Conservation (phyloP, 2,888 invertebrate genomes). For the Dolomedes plantarius region DNA sequence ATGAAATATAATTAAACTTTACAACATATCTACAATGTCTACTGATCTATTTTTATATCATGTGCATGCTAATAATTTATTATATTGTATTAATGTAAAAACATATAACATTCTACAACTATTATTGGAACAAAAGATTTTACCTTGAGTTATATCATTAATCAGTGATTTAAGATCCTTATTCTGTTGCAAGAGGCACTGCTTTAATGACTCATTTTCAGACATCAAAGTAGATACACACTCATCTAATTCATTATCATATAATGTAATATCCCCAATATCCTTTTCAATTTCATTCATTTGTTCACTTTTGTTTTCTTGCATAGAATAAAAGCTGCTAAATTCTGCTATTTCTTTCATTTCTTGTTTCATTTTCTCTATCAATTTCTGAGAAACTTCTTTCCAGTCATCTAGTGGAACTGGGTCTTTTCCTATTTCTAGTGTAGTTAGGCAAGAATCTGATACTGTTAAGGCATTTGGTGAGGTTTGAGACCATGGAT, state of each 20-base stretch:
- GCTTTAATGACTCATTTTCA: slow-evolving; percentile 28
- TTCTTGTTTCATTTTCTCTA: slow-evolving; percentile 51
- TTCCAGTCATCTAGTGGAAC: slow-evolving; percentile 27
- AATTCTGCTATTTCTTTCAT: slow-evolving; percentile 56
- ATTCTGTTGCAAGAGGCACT: slow-evolving; percentile 30
- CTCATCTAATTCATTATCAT: slow-evolving; percentile 19
- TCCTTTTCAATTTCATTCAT: background rate
- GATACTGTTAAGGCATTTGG: background rate
- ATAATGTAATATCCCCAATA: background rate
- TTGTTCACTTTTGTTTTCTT: background rate
- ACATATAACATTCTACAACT: too few relatives aligned
- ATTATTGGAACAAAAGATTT: too few relatives aligned
- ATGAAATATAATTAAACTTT: too few relatives aligned
- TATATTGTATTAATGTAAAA: too few relatives aligned
- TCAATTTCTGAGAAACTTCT: slow-evolving; percentile 49
- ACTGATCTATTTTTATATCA: too few relatives aligned
- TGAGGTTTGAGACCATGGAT: background rate
- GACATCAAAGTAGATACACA: slow-evolving; percentile 15
- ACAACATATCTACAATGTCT: too few relatives aligned
- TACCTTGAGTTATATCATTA: background rate
- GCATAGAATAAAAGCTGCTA: background rate
- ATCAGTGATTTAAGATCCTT: slow-evolving; percentile 12
- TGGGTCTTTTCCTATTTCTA: background rate
- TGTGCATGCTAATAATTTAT: too few relatives aligned
- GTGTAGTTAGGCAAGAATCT: background rate